Percentiles rank a stretch among this genome's conserved stretches.
Evolutionary conservation across 2,113 vertebrate species (phyloP).

Genomic region (Aphelocoma coerulescens): DNA sequence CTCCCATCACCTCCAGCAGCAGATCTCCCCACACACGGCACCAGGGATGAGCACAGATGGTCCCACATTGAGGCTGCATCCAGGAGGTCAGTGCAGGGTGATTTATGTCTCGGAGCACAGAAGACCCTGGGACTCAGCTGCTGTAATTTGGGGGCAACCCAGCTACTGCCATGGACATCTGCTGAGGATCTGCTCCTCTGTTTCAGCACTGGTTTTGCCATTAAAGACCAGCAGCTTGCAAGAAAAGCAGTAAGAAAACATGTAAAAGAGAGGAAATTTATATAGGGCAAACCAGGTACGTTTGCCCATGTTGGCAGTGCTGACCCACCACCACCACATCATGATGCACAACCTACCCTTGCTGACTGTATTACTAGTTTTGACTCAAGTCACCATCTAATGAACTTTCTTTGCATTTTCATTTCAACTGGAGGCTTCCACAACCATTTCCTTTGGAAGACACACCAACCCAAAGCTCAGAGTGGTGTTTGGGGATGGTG

Average conservation of each 20-base stretch:
- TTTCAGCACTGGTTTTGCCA: neutral
- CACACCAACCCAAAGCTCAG: neutral
- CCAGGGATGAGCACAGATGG: neutral
- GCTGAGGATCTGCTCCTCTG: neutral
- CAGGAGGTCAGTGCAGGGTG: neutral
- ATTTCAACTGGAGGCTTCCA: neutral
- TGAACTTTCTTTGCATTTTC: neutral
- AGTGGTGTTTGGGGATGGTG: fast-evolving
- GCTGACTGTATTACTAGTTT: neutral
- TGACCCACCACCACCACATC: neutral
- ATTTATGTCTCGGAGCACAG: neutral
- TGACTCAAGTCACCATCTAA: neutral
- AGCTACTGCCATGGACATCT: neutral
- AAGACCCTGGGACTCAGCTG: slow-evolving; percentile 13
- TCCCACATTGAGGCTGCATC: neutral
- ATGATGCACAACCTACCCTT: neutral
- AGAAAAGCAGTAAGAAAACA: neutral
- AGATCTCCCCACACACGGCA: neutral
- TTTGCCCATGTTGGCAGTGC: neutral
- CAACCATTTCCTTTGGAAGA: neutral
- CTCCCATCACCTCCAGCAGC: neutral
- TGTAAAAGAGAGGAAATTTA: neutral
- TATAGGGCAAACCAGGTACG: fast-evolving
- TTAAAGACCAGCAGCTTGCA: neutral
- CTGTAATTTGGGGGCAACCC: neutral